These are phyloP conservation scores for Porites divaricata DNA, from an alignment of 92 coral and sea anemone genomes.

Conservation along the genomic window DNA sequence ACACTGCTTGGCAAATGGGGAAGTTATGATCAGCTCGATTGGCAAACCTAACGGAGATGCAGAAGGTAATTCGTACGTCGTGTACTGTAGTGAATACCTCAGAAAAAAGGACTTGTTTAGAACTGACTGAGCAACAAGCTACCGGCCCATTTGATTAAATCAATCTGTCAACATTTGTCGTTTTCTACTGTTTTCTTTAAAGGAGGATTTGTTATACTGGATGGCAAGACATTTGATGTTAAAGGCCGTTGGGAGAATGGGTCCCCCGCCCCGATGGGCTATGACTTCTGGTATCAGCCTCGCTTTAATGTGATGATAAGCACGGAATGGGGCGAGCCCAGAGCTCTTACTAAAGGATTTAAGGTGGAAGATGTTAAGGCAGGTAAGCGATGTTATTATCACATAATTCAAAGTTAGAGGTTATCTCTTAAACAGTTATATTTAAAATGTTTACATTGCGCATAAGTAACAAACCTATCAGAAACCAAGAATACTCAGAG, in stretches of 20 bases:
- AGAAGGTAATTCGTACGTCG: constrained; percentile 62
- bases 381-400: constrained; percentile 46
- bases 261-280: constrained; percentile 79
- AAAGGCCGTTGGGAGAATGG: constrained; percentile 95
- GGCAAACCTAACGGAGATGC: constrained; percentile 87
- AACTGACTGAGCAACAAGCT: too few species aligned
- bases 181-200: not conserved
- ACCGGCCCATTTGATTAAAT: too few species aligned
- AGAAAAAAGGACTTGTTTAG: too few species aligned
- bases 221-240: constrained; percentile 92
- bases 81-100: too few species aligned
- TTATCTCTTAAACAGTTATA: not conserved
- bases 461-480: too few species aligned
- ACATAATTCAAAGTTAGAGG: not conserved
- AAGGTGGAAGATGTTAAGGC: constrained; percentile 80
- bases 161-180: too few species aligned
- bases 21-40: constrained; percentile 91
- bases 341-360: constrained; percentile 77
- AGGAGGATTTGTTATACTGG: constrained; percentile 95
- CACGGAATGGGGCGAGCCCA: constrained; percentile 95
- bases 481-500: too few species aligned
- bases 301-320: constrained; percentile 95
- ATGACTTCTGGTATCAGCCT: constrained; percentile 99
- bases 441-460: too few species aligned
- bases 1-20: constrained; percentile 94